phyloP scores from a whole-genome alignment of 1,140 invertebrate genomes.

The Brachionus calyciflorus region DNA sequence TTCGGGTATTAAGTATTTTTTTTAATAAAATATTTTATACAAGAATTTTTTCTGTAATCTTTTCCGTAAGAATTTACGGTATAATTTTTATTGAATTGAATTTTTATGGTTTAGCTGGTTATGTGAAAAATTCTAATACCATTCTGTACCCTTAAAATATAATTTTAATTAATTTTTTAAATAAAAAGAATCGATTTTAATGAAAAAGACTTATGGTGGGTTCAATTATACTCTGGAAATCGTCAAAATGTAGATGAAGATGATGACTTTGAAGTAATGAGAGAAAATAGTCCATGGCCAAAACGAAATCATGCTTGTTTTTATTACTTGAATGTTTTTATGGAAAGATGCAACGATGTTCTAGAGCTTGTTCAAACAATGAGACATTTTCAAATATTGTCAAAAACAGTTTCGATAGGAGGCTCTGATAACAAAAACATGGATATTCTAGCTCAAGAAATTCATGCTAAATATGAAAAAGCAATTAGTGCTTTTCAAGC shows the following conservation, averaged over 20 bases:
- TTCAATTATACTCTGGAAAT: conserved; percentile 44
- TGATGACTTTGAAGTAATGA: conserved; percentile 55
- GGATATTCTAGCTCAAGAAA: conserved; percentile 59
- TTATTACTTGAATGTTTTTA: conserved; percentile 58
- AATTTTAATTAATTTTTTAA: no score
- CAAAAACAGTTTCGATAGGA: conserved; percentile 58
- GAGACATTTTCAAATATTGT: conserved; percentile 57
- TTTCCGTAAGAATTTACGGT: no score
- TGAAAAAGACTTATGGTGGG: conserved; percentile 43
- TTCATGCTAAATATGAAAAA: conserved; percentile 54
- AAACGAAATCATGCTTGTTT: conserved; percentile 59
- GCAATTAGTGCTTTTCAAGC: conserved; percentile 53
- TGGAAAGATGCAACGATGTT: conserved; percentile 62
- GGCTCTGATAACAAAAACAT: conserved; percentile 57
- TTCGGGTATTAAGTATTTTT: no score
- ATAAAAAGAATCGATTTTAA: conserved; percentile 30
- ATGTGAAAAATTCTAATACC: no score
- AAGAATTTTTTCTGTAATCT: not conserved
- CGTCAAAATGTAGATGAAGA: conserved; percentile 50
- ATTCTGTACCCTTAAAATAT: no score
- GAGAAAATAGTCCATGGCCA: conserved; percentile 59
- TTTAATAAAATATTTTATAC: not conserved
- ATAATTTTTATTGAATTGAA: no score
- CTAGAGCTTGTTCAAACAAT: conserved; percentile 60
- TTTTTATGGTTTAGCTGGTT: no score